Conservation (phyloP, 2,888 invertebrate genomes). For the Graphium colonna region DNA sequence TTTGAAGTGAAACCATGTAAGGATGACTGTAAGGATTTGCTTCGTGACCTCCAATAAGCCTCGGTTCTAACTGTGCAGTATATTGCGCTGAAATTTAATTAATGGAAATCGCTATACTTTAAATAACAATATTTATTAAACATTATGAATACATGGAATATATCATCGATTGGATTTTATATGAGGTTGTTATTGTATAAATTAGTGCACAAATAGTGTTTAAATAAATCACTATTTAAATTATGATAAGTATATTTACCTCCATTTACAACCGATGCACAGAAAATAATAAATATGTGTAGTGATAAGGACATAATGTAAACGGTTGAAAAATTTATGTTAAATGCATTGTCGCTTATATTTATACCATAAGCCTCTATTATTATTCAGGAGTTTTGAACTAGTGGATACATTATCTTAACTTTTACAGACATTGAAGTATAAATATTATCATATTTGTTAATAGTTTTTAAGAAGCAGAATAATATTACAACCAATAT, state of each 20-base stretch:
- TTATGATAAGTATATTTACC: constrained; percentile 27
- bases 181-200: too few relatives aligned
- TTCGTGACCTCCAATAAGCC: constrained; percentile 62
- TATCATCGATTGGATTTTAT: too few relatives aligned
- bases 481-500: too few relatives aligned
- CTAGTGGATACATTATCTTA: background rate
- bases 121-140: background rate
- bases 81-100: constrained; percentile 3
- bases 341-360: background rate
- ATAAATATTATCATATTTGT: too few relatives aligned
- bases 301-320: constrained; percentile 41
- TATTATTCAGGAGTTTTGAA: constrained; percentile 5
- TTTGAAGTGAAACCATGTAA: constrained; percentile 69
- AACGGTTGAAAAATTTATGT: constrained; percentile 14
- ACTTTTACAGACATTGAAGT: too few relatives aligned
- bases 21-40: constrained; percentile 63
- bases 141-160: background rate
- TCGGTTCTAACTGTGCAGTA: constrained; percentile 32
- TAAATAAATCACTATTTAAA: background rate
- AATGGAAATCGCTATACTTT: background rate
- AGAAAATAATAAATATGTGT: constrained; percentile 27
- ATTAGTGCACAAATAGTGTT: background rate
- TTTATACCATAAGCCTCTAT: background rate
- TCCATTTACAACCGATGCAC: constrained; percentile 28
- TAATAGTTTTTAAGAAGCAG: too few relatives aligned